Conservation (phyloP, 2,797 vertebrate species). For the Myripristis murdjan region DNA sequence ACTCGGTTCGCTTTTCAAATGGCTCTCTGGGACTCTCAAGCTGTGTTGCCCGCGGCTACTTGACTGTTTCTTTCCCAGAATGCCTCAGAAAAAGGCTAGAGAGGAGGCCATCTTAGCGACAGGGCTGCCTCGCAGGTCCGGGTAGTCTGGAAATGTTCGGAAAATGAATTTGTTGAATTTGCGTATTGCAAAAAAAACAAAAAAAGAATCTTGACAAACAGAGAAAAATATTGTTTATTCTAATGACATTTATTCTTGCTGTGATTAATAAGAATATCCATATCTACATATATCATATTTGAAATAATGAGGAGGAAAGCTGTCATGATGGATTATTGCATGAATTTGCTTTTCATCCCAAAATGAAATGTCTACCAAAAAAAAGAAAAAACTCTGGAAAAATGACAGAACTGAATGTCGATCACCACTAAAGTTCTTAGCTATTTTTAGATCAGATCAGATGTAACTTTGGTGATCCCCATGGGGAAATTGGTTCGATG, state of each 20-base stretch:
- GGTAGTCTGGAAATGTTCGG: not conserved
- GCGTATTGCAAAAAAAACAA: not conserved
- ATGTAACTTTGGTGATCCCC: not conserved
- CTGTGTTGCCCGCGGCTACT: conserved; percentile 47
- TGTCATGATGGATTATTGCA: not conserved
- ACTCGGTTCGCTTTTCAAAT: conserved; percentile 74
- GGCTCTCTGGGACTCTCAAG: conserved; percentile 60
- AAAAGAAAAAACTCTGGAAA: not conserved
- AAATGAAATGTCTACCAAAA: not conserved
- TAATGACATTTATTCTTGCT: not conserved
- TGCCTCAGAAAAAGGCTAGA: conserved; percentile 31
- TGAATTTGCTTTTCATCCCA: not conserved
- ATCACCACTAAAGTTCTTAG: not conserved
- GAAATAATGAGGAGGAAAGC: too few relatives aligned
- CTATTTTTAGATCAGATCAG: not conserved
- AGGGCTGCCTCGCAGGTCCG: conserved; percentile 9
- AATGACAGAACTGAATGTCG: too few relatives aligned
- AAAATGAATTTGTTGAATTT: not conserved
- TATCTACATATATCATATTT: too few relatives aligned
- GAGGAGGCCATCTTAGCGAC: conserved; percentile 34
- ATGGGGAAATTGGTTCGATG: conserved; percentile 26
- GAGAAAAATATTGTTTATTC: not conserved
- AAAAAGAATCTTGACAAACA: too few relatives aligned
- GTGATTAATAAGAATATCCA: too few relatives aligned
- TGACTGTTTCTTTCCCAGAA: conserved; percentile 50